These are phyloP conservation scores for Sciurus carolinensis DNA, from an alignment of 2,797 vertebrate species.

Conservation along the genomic window DNA sequence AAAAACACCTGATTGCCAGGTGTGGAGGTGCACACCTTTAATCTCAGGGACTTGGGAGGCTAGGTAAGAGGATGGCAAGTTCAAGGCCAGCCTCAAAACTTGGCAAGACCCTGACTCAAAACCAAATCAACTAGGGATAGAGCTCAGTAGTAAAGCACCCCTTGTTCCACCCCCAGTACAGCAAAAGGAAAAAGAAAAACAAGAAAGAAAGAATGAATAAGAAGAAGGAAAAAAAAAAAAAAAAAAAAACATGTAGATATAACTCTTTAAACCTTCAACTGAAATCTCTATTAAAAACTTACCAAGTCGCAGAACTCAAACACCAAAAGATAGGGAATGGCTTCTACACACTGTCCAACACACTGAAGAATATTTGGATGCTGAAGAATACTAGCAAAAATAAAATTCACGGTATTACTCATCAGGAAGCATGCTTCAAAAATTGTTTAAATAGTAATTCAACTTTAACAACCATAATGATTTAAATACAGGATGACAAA, in stretches of 20 bases:
- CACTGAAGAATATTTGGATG: conserved; percentile 98
- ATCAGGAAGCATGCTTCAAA: conserved; percentile 7
- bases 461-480: background rate
- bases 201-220: too few relatives aligned
- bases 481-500: background rate
- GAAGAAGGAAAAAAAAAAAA: too few relatives aligned
- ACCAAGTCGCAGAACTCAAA: conserved; percentile 99
- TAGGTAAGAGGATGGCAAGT: background rate
- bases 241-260: too few relatives aligned
- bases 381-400: conserved; percentile 89
- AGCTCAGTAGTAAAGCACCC: background rate
- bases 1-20: background rate
- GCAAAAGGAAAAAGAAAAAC: too few relatives aligned
- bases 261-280: background rate
- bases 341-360: conserved; percentile 97
- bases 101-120: background rate
- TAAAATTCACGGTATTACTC: conserved; percentile 30
- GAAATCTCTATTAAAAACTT: conserved; percentile 86
- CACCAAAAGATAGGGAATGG: conserved; percentile 97
- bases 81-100: background rate
- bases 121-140: background rate
- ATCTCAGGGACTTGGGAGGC: background rate
- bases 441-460: background rate
- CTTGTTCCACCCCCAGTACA: too few relatives aligned
- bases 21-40: background rate